Percentiles rank a stretch among this genome's conserved stretches.
Conservation (phyloP, 2,113 vertebrate genomes). For the Coregonus clupeaformis region DNA sequence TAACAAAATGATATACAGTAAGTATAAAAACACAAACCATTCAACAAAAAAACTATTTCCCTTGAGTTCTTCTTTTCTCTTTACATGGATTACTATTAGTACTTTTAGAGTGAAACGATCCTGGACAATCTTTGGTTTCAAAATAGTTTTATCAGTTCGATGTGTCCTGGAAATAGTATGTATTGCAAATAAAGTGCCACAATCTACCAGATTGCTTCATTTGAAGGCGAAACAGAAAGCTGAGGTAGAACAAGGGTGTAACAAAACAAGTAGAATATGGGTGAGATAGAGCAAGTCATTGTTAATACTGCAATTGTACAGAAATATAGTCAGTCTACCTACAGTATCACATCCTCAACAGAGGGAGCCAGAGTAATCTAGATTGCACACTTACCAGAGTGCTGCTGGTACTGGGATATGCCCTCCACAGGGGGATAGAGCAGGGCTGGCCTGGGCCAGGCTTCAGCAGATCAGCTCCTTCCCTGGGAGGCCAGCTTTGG, state of each 20-base stretch:
- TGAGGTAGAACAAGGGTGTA: constrained; percentile 51
- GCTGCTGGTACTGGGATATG: background rate
- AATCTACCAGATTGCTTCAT: constrained; percentile 11
- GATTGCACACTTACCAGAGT: background rate
- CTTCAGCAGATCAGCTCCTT: no score
- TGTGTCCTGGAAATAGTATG: background rate
- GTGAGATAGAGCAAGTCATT: background rate
- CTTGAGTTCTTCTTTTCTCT: no score
- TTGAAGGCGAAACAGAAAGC: constrained; percentile 18
- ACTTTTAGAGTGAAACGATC: background rate
- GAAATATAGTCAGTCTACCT: background rate
- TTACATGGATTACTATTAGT: background rate
- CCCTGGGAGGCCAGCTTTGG: constrained; percentile 10
- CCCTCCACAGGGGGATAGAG: background rate
- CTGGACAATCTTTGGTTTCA: background rate
- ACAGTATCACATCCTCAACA: background rate
- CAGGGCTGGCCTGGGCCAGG: background rate
- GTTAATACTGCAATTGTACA: constrained; percentile 30
- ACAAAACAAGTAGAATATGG: constrained; percentile 4
- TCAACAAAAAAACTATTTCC: background rate
- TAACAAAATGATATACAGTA: background rate
- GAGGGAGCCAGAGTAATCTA: background rate
- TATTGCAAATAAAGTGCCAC: constrained; percentile 21
- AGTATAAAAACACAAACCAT: background rate
- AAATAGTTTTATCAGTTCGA: no score